Evolutionary conservation across 2,888 invertebrate genomes (phyloP), one percentile per base, ranked within the genome.

Genomic region (Saturnia japonica): DNA sequence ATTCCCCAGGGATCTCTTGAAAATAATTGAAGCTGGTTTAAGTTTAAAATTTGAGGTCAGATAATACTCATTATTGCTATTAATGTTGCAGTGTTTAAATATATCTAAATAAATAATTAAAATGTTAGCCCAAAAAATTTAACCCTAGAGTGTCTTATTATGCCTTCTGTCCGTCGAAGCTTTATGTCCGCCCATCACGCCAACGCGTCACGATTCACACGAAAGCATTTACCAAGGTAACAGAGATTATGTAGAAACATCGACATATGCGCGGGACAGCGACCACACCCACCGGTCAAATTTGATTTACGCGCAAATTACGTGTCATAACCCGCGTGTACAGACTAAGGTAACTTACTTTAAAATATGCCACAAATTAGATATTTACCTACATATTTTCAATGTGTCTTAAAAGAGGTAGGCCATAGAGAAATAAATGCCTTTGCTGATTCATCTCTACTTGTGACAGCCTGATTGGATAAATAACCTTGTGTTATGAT

Each of bases 241-340:
- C 75, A 75, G 74, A 69, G 69, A 75, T 71, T 72, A 74, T 81
- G 81, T 83, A 88, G 90, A 91, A 93, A 90, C 85, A 85, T 86
- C 88, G 91, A 88, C 94, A 94, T 94, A 94, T 94, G 94, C 81
- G 87, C 86, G 80, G 89, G 94, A 93, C 94, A 93, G 86, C 82
- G 78, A 76, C 77, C 87, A 85, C 93, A 87, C 93, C 94, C 88
- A 92, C 91, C 89, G 90, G 93, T 93, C 94, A 92, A 93, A 94
- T 92, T 93, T 94, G 94, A 94, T 94, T 93, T 93, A 94, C 93
- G 92, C 93, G 85, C 84, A 90, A 93, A 93, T 94, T 90, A 93
- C 94, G 90, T 93, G 93, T 92, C 92, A 92, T 93, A 92, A 90
- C 88, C 88, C 87, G 28, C n/a, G 68, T 54, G 54, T 68, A 68